Percentiles rank a stretch among this genome's conserved stretches.
These are phyloP conservation scores for Xanthostigma xanthostigma DNA, from an alignment of 2,888 invertebrate genomes.

Conservation along the genomic window DNA sequence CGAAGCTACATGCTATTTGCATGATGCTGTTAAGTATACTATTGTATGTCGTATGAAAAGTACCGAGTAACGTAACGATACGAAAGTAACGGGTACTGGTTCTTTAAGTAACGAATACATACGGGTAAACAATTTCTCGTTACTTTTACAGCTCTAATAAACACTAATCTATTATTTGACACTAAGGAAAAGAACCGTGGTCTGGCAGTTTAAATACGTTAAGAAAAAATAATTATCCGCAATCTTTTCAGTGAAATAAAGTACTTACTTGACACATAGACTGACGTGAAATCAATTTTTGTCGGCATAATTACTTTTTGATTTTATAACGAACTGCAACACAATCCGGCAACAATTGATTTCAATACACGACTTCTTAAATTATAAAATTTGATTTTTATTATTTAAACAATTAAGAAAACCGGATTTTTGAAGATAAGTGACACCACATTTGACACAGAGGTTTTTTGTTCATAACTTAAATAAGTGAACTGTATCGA, in stretches of 20 bases:
- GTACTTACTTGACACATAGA: conserved; percentile 1
- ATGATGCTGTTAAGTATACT: too few species aligned
- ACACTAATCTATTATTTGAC: too few species aligned
- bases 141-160: too few species aligned
- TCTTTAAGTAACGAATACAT: too few species aligned
- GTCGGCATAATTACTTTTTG: not conserved
- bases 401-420: not conserved
- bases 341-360: not conserved
- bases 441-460: not conserved
- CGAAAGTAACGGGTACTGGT: too few species aligned
- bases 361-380: not conserved
- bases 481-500: too few species aligned
- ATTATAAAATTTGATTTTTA: not conserved
- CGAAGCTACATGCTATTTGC: too few species aligned
- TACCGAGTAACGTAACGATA: too few species aligned
- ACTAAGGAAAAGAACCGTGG: too few species aligned
- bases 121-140: too few species aligned
- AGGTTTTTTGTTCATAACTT: not conserved
- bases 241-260: conserved; percentile 21
- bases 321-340: not conserved
- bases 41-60: too few species aligned
- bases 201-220: too few species aligned
- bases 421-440: not conserved
- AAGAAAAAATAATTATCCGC: not conserved
- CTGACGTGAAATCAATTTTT: not conserved